A percentile compares a stretch with the other conserved stretches of the same genome.
Evolutionary conservation across 2,888 invertebrate genomes (phyloP).

Genomic region (Philereme transversata): DNA sequence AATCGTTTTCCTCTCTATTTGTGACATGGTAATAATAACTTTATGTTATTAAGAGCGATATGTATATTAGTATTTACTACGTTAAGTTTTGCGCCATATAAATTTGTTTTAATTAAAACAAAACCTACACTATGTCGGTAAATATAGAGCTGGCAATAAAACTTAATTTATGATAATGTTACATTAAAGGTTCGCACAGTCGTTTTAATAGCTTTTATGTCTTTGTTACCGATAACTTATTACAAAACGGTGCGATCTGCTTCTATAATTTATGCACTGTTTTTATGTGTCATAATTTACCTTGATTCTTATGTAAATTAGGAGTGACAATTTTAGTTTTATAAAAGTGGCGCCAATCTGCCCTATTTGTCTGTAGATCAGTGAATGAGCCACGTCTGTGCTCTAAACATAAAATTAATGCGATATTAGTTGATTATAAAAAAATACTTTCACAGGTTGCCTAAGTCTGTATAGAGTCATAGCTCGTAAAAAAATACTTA

Average conservation of each 20-base stretch:
- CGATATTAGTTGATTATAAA: too few species aligned
- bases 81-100: slow-evolving; percentile 13
- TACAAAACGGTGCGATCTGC: slow-evolving; percentile 41
- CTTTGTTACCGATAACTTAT: slow-evolving; percentile 48
- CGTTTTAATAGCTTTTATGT: slow-evolving; percentile 48
- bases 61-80: slow-evolving; percentile 10
- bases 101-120: slow-evolving; percentile 18
- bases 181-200: slow-evolving; percentile 46
- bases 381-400: too few species aligned
- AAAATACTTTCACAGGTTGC: too few species aligned
- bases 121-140: slow-evolving; percentile 16
- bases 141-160: slow-evolving; percentile 20
- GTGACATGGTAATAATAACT: slow-evolving; percentile 21
- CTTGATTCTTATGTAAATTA: slow-evolving; percentile 61
- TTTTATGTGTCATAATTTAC: slow-evolving; percentile 53
- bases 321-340: slow-evolving; percentile 47
- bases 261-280: background rate
- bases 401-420: too few species aligned
- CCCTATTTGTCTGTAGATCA: slow-evolving; percentile 21
- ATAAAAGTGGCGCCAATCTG: slow-evolving; percentile 52
- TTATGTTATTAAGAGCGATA: slow-evolving; percentile 9
- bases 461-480: too few species aligned
- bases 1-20: slow-evolving; percentile 34
- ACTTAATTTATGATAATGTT: slow-evolving; percentile 41
- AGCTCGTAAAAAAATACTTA: too few species aligned